phyloP scores from a whole-genome alignment of 2,113 vertebrate species.

The Excalfactoria chinensis region DNA sequence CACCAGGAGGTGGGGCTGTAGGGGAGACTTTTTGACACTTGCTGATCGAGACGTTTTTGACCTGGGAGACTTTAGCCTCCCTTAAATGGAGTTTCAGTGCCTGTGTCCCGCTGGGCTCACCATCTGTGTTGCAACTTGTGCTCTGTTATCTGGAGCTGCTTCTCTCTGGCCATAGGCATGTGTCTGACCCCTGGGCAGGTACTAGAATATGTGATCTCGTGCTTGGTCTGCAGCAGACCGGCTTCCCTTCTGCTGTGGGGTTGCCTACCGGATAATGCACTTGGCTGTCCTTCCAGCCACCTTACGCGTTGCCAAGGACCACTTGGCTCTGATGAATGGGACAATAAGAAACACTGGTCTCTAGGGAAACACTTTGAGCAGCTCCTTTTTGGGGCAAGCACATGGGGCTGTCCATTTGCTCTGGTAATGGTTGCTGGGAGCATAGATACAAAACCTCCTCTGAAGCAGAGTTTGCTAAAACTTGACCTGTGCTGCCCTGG shows the following conservation, averaged over 20 bases:
- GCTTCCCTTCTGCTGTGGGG: background rate
- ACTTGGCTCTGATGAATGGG: background rate
- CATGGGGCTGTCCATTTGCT: background rate
- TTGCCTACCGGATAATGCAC: background rate
- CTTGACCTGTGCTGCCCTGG: background rate
- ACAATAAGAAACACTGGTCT: background rate
- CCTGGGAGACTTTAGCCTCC: background rate
- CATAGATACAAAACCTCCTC: background rate
- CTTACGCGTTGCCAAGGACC: background rate
- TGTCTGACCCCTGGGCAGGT: background rate
- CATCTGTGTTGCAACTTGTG: background rate
- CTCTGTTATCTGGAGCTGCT: background rate
- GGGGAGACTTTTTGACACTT: constrained; percentile 7
- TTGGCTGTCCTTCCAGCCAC: background rate
- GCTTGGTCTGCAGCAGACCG: background rate
- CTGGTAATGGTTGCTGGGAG: background rate
- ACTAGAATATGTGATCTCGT: background rate
- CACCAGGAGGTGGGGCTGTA: constrained; percentile 11
- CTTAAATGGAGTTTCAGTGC: constrained; percentile 16
- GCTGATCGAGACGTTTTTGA: constrained; percentile 27
- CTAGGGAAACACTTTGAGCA: background rate
- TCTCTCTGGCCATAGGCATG: background rate
- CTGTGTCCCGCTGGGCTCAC: background rate
- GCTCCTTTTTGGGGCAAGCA: background rate
- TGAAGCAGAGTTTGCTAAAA: background rate